phyloP scores from a whole-genome alignment of 2,888 invertebrate species.

The Himalopsyche tibetana region DNA sequence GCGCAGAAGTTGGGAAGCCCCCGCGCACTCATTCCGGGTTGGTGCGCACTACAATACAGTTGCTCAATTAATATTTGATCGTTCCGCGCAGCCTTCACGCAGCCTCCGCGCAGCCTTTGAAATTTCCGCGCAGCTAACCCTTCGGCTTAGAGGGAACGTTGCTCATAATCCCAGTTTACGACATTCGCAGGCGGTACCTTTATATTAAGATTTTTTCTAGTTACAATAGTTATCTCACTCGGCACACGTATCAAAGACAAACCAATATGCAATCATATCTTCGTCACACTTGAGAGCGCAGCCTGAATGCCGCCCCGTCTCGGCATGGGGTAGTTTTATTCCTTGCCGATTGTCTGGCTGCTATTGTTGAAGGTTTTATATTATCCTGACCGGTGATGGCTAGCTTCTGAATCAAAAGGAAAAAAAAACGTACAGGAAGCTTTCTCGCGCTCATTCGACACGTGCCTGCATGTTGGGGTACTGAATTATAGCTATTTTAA shows the following conservation, averaged over 20 bases:
- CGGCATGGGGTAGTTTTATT: constrained; percentile 4
- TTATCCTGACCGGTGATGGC: not conserved
- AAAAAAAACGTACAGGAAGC: not conserved
- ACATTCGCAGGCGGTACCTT: not conserved
- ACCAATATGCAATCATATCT: constrained; percentile 5
- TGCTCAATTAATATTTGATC: too few relatives aligned
- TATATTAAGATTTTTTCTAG: not conserved
- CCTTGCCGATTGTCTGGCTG: not conserved
- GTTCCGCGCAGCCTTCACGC: too few relatives aligned
- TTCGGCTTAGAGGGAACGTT: too few relatives aligned
- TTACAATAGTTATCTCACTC: not conserved
- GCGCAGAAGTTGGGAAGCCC: too few relatives aligned
- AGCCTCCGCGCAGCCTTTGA: too few relatives aligned
- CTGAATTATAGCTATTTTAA: not conserved
- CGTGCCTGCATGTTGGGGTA: not conserved
- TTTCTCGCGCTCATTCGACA: not conserved
- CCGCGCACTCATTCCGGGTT: too few relatives aligned
- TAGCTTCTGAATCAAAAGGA: too few relatives aligned
- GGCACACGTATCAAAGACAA: constrained; percentile 17
- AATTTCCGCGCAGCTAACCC: too few relatives aligned
- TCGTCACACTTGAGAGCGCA: not conserved
- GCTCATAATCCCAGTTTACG: not conserved
- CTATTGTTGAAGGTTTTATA: not conserved
- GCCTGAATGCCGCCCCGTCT: not conserved
- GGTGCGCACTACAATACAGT: too few relatives aligned